Conservation (phyloP, 1,140 invertebrate species). For the Zeugodacus cucurbitae region DNA sequence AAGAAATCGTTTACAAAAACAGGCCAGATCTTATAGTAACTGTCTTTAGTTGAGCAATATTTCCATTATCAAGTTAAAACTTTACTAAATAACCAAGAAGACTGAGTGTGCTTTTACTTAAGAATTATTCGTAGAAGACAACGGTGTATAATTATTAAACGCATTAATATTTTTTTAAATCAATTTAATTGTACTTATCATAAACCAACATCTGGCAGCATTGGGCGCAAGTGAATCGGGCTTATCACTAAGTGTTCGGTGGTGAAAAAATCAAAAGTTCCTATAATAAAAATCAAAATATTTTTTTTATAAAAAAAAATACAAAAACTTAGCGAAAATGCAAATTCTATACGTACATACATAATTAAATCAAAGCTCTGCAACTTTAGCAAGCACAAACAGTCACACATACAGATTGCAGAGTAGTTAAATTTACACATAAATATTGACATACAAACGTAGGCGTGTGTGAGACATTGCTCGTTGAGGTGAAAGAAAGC, state of each 20-base stretch:
- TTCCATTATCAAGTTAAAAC: too few species aligned
- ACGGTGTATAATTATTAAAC: not conserved
- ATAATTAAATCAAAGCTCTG: not conserved
- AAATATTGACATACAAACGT: not conserved
- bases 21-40: too few species aligned
- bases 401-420: conserved; percentile 31
- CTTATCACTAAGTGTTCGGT: not conserved
- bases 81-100: not conserved
- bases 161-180: not conserved
- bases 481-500: not conserved
- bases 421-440: conserved; percentile 61
- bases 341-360: not conserved
- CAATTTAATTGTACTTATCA: too few species aligned
- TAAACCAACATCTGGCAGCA: not conserved
- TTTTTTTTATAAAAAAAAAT: not conserved
- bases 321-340: not conserved
- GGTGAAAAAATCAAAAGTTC: conserved; percentile 58
- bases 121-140: not conserved
- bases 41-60: too few species aligned
- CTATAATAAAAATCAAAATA: conserved; percentile 49
- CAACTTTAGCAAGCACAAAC: conserved; percentile 42
- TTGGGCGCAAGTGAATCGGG: not conserved
- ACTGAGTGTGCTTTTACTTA: not conserved
- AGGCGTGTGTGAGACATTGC: not conserved
- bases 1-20: not conserved